Conservation (phyloP, 1,140 invertebrate species). For the Zophobas atratus region DNA sequence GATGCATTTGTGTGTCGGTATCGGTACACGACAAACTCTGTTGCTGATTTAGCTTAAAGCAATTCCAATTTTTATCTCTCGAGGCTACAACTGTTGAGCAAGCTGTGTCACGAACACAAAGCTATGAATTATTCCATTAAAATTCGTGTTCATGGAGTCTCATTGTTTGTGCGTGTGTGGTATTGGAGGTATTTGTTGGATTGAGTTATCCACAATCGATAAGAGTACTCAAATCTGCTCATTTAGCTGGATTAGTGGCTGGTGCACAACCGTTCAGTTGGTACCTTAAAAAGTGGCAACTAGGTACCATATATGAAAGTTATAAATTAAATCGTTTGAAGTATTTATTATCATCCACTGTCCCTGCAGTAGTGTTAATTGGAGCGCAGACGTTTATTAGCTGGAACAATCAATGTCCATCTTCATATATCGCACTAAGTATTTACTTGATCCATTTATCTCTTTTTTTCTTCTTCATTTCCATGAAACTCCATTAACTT, state of each 20-base stretch:
- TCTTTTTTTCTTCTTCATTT: neutral
- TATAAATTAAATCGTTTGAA: no score
- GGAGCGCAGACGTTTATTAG: neutral
- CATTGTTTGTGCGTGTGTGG: constrained; percentile 4
- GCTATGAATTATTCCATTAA: constrained; percentile 30
- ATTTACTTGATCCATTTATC: neutral
- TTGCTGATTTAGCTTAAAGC: constrained; percentile 7
- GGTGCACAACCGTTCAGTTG: no score
- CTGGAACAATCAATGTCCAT: neutral
- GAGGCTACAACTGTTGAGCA: neutral
- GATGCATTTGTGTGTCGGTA: constrained; percentile 1
- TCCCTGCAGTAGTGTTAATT: neutral
- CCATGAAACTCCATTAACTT: neutral
- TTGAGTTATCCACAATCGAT: neutral
- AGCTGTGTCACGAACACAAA: constrained; percentile 12
- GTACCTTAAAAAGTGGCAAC: no score
- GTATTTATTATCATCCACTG: neutral
- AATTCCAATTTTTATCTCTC: constrained; percentile 14
- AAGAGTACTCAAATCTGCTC: no score
- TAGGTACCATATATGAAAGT: no score
- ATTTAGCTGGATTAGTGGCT: no score
- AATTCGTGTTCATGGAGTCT: constrained; percentile 22
- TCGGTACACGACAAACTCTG: neutral
- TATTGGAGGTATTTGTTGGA: constrained; percentile 7
- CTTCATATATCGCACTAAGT: neutral